These are phyloP conservation scores for Eumacrocentrus americanus DNA, from an alignment of 2,888 invertebrate species.

Conservation along the genomic window DNA sequence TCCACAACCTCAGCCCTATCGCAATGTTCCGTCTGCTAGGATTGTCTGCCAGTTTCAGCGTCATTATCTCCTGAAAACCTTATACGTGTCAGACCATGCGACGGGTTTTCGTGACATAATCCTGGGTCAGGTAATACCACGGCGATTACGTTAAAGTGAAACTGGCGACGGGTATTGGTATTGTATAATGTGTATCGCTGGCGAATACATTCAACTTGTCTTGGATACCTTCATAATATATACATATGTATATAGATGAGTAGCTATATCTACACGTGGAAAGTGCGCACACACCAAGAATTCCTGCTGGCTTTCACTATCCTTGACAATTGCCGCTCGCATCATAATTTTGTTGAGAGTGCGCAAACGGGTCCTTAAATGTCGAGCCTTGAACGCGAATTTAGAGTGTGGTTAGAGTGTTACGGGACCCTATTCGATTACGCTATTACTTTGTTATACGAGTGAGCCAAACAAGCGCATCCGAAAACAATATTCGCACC, in stretches of 20 bases:
- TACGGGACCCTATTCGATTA: slow-evolving; percentile 5
- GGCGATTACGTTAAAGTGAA: slow-evolving; percentile 49
- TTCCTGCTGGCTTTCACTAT: slow-evolving; percentile 42
- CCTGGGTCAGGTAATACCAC: slow-evolving; percentile 20
- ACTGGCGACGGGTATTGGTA: slow-evolving; percentile 33
- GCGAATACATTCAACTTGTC: slow-evolving; percentile 9
- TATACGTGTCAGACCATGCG: no score
- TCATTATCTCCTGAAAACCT: no score
- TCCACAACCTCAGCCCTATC: no score
- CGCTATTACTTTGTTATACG: slow-evolving; percentile 20
- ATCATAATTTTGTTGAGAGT: slow-evolving; percentile 7
- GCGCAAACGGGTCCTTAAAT: slow-evolving; percentile 41
- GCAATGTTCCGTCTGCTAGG: no score
- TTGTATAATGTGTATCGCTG: slow-evolving; percentile 40
- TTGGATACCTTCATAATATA: neutral
- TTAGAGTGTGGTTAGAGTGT: slow-evolving; percentile 33
- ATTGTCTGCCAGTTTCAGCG: no score
- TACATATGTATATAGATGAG: neutral
- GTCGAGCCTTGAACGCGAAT: slow-evolving; percentile 43
- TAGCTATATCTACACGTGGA: neutral
- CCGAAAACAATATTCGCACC: neutral
- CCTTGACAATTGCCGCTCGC: slow-evolving; percentile 40
- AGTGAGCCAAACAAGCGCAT: neutral
- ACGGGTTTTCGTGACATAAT: slow-evolving; percentile 33
- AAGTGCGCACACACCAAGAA: neutral